phyloP scores from a whole-genome alignment of 2,113 vertebrate genomes.

The Petaurus breviceps region DNA sequence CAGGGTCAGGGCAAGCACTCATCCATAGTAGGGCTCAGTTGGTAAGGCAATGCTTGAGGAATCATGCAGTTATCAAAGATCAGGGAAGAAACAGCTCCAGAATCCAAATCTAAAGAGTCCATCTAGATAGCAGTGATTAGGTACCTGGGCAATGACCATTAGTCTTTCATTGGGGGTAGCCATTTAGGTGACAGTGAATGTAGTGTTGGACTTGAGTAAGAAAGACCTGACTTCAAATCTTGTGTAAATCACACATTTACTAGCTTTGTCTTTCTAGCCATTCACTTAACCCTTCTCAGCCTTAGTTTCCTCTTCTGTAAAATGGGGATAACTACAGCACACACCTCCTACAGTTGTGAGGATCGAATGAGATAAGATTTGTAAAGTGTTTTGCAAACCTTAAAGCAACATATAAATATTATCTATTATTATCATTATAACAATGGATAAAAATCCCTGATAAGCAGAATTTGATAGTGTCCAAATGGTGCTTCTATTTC shows the following conservation, averaged over 20 bases:
- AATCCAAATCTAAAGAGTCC: not conserved
- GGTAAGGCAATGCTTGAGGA: not conserved
- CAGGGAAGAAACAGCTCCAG: not conserved
- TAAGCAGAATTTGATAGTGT: not conserved
- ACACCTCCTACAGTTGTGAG: not conserved
- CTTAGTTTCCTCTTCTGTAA: not conserved
- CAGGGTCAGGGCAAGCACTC: not conserved
- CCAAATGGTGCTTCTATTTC: not conserved
- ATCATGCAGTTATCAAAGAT: not conserved
- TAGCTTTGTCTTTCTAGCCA: not conserved
- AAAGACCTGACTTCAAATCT: not conserved
- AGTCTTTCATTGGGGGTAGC: not conserved
- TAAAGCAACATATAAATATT: not conserved
- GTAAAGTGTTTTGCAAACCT: not conserved
- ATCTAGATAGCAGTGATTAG: not conserved
- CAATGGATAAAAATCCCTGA: not conserved
- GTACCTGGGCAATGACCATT: not conserved
- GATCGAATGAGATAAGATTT: not conserved
- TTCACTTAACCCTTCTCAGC: not conserved
- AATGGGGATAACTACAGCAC: not conserved
- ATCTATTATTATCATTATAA: not conserved
- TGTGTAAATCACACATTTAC: not conserved
- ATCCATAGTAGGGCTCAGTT: not conserved
- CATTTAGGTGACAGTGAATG: not conserved
- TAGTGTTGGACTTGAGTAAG: not conserved